Base-by-base conservation (phyloP, 2,888 invertebrate species). In the Andrena camellia region DNA sequence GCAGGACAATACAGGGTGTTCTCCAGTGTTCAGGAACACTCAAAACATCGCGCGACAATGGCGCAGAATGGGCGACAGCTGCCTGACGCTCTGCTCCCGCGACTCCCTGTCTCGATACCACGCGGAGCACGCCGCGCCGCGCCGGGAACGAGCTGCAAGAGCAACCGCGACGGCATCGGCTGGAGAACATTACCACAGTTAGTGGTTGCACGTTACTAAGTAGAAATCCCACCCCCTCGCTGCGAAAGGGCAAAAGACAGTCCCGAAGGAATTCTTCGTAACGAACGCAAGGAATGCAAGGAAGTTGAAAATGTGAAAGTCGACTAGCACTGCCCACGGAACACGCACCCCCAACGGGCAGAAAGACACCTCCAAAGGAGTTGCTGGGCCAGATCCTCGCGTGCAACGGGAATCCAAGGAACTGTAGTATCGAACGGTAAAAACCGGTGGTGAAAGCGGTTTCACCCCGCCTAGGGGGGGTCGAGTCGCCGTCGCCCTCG, bases 11-110 rank as follows among this genome's bases (percentile, higher is more conserved):
- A 92, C 92, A 90, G 91, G 92, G 91, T 78, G 91, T 92, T 92
- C 93, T 92, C 91, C 87, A 90, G 90, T 91, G 92, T 93, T 93
- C 92, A 88, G 91, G 90, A 92, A 92, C 93, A 92, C 93, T 93
- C 93, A 90, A 78, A 93, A 93, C 93, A 92, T 92, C 88, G 90
- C 87, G 87, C 90, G 92, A 93, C 94, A 94, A 94, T 93, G 89
- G 93, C 89, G 85, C 89, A 90, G 90, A 92, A 92, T 90, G 90
- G 91, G 90, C 93, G 93, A 93, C 93, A 93, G 93, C 93, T 93
- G 94, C 92, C 92, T 90, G 88, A 92, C 93, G 91, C 86, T 57
- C 26, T 79, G 48, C 42, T 64, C 57, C n/a, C 59, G 33, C 59
- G 48, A 68, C 74, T 70, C 81, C 60, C 75, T 33, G 52, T 48